Conservation (phyloP, 2,888 invertebrate genomes). For the Brassicogethes aeneus region DNA sequence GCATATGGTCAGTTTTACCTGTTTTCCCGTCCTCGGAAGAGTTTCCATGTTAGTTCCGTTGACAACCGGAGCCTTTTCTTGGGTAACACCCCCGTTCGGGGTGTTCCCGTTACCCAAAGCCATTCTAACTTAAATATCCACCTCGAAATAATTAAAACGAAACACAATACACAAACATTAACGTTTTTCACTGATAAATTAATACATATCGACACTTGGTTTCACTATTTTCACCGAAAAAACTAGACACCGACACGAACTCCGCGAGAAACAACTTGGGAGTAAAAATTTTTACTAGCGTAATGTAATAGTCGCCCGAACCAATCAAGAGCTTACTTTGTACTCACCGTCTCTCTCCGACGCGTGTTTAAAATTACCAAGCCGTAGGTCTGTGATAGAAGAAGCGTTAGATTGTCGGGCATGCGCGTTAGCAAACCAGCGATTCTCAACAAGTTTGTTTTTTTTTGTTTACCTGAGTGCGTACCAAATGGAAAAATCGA, state of each 20-base stretch:
- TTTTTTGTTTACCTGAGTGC: constrained; percentile 7
- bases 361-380: no score
- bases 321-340: not conserved
- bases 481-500: not conserved
- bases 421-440: constrained; percentile 16
- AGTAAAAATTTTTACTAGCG: constrained; percentile 15
- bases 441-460: constrained; percentile 17
- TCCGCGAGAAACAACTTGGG: constrained; percentile 20
- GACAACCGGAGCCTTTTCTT: constrained; percentile 49
- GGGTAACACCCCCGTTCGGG: constrained; percentile 38
- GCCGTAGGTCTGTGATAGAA: no score
- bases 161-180: constrained; percentile 16
- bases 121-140: constrained; percentile 24
- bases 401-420: no score
- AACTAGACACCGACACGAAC: constrained; percentile 17
- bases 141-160: constrained; percentile 14
- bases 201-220: constrained; percentile 6
- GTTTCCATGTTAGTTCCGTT: constrained; percentile 53
- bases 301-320: not conserved
- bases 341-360: no score
- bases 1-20: no score
- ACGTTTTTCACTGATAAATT: constrained; percentile 9
- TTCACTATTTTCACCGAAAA: constrained; percentile 8
- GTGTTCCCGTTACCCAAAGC: constrained; percentile 40
- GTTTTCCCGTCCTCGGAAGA: constrained; percentile 48